A percentile compares a stretch with the other conserved stretches of the same genome.
Evolutionary conservation across 2,888 invertebrate genomes (phyloP).

Genomic region (Pheosia tremula): DNA sequence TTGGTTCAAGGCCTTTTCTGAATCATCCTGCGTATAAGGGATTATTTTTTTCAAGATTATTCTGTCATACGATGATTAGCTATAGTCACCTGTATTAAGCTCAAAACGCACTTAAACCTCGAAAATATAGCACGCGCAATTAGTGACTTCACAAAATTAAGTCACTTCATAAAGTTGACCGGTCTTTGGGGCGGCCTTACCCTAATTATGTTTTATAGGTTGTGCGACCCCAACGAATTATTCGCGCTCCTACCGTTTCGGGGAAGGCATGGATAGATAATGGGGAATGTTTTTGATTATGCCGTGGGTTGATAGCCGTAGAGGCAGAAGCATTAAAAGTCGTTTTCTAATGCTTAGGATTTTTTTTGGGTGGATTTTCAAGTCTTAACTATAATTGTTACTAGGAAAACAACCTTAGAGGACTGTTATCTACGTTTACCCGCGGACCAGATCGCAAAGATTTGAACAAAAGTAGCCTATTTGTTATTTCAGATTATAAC

Average conservation of each 20-base stretch:
- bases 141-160: slow-evolving; percentile 45
- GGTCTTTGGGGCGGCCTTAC: slow-evolving; percentile 31
- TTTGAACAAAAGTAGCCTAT: too few species aligned
- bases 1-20: too few species aligned
- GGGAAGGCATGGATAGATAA: slow-evolving; percentile 17
- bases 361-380: neutral
- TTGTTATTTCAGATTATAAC: too few species aligned
- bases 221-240: slow-evolving; percentile 28
- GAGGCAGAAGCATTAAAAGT: neutral
- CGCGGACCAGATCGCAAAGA: too few species aligned
- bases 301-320: neutral
- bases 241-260: slow-evolving; percentile 12
- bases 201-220: slow-evolving; percentile 57
- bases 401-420: too few species aligned
- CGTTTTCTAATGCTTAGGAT: too few species aligned
- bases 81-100: neutral
- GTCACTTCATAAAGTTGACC: slow-evolving; percentile 50
- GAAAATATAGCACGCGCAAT: slow-evolving; percentile 36
- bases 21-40: too few species aligned
- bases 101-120: slow-evolving; percentile 13
- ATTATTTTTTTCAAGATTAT: too few species aligned
- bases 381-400: too few species aligned
- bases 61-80: too few species aligned
- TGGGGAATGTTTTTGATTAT: slow-evolving; percentile 19
- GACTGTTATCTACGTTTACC: too few species aligned